Base-by-base conservation (phyloP, 2,113 vertebrate species). In the Toxotes chatareus region DNA sequence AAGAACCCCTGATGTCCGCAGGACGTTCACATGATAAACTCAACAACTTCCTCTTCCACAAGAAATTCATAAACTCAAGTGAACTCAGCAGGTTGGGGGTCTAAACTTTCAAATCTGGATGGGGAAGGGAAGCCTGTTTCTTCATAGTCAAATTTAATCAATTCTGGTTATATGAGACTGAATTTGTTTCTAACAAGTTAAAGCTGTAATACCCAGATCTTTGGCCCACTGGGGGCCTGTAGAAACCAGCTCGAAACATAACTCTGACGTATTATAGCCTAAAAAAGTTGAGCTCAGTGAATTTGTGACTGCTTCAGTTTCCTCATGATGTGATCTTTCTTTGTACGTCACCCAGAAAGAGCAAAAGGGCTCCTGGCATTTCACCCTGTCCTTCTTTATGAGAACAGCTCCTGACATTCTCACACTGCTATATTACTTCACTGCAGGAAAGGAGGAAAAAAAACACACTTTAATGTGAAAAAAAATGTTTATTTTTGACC, bases 401-500 rank as follows among this genome's bases (percentile, higher is more conserved):
- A 78, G 51, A 65, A 40, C 0, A 2, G 10, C 60, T 73, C 27
- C 31, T 70, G 68, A 80, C 60, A 72, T 77, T 83, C 59, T 73
- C 63, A 49, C 59, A 0, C 10, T 7, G 12, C 66, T 0, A 40
- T 38, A 59, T 72, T 32, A 27, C 34, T 51, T 46, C 32, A 19
- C 47, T 5, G 27, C 1, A 46, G 23, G 4, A 55, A 51, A 46
- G 7, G 27, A 27, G 27, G 27, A 7, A n/a, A 34, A 60, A 62
- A 42, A 34, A 9, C 44, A 81, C 61, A 59, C 53, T 65, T 73
- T 74, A 56, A 77, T 76, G 77, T 91, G 60, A 89, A 90, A 91
- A 86, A 75, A 57, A 88, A 73, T 32, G 5, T 91, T 93, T 92
- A 92, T 92, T 91, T 76, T 69, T 79, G 27, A 63, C 76, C 73